A percentile compares a stretch with the other conserved stretches of the same genome.
Conservation (phyloP, 2,888 invertebrate species). For the Amblyjoppa proteus region DNA sequence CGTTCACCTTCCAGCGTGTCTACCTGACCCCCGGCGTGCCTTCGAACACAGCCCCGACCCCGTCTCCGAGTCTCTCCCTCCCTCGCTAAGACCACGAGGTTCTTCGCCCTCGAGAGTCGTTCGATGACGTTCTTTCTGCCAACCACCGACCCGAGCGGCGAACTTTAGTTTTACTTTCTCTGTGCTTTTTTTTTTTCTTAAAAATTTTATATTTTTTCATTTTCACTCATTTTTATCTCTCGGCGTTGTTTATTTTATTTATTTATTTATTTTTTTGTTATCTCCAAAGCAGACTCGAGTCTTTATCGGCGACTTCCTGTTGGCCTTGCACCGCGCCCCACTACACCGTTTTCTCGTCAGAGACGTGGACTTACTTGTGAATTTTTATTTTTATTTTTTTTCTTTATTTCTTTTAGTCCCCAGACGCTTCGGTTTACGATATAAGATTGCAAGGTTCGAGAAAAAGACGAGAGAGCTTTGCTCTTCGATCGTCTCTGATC, state of each 20-base stretch:
- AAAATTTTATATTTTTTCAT: neutral
- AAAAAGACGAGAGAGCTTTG: neutral
- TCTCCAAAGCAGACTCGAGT: neutral
- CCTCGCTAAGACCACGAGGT: slow-evolving; percentile 29
- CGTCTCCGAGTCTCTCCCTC: slow-evolving; percentile 27
- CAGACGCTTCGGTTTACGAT: neutral
- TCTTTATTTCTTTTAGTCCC: neutral
- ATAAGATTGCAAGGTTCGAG: neutral
- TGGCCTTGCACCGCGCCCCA: slow-evolving; percentile 27
- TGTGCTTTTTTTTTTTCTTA: neutral
- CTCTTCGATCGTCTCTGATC: neutral
- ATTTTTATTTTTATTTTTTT: neutral
- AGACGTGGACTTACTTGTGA: neutral
- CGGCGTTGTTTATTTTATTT: neutral
- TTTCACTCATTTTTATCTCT: neutral
- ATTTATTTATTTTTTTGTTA: neutral
- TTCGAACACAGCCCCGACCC: slow-evolving; percentile 43
- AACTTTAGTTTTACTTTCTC: slow-evolving; percentile 33
- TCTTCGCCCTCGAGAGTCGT: slow-evolving; percentile 48
- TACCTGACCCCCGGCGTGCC: slow-evolving; percentile 61
- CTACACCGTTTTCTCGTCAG: neutral
- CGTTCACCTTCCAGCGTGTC: slow-evolving; percentile 59
- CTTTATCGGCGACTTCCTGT: slow-evolving; percentile 33
- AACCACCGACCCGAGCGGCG: slow-evolving; percentile 21
- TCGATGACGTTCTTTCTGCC: slow-evolving; percentile 35